Percentiles rank a stretch among this genome's conserved stretches.
Conservation (phyloP, 1,140 invertebrate genomes). For the Drosophila biarmipes region DNA sequence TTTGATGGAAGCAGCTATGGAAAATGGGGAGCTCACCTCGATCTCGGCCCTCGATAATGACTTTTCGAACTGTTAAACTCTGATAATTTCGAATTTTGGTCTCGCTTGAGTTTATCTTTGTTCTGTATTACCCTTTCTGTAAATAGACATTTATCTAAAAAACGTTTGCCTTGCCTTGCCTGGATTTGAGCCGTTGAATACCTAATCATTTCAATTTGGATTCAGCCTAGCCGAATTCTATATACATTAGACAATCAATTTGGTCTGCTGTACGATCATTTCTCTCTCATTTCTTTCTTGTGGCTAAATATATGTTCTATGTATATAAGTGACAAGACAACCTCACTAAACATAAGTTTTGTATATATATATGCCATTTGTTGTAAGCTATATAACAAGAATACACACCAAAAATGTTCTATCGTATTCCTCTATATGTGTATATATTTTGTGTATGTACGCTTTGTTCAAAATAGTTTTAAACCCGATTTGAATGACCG, state of each 20-base stretch:
- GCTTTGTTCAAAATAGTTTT: slow-evolving; percentile 73
- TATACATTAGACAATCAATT: slow-evolving; percentile 67
- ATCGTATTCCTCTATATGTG: slow-evolving; percentile 54
- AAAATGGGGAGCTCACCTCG: slow-evolving; percentile 25
- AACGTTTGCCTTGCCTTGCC: slow-evolving; percentile 25
- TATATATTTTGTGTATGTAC: slow-evolving; percentile 49
- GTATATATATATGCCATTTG: slow-evolving; percentile 42
- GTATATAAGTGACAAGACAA: slow-evolving; percentile 74
- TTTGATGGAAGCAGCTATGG: slow-evolving; percentile 32
- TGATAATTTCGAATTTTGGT: slow-evolving; percentile 56
- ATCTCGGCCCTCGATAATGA: slow-evolving; percentile 15
- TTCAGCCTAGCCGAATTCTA: slow-evolving; percentile 42
- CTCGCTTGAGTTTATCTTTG: slow-evolving; percentile 17
- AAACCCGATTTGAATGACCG: slow-evolving; percentile 64
- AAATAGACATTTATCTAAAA: slow-evolving; percentile 73
- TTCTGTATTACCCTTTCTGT: slow-evolving; percentile 36
- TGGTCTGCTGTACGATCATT: slow-evolving; percentile 67
- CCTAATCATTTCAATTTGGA: slow-evolving; percentile 39
- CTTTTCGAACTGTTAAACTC: slow-evolving; percentile 19
- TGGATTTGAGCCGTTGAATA: slow-evolving; percentile 48
- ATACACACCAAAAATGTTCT: slow-evolving; percentile 68
- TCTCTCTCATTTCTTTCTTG: slow-evolving; percentile 13
- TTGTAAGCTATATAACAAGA: slow-evolving; percentile 76
- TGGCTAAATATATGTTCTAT: slow-evolving; percentile 53
- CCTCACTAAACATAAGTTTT: slow-evolving; percentile 79